Evolutionary conservation across 2,113 vertebrate species (phyloP), one percentile per base, ranked within the genome.

Genomic region (Oncorhynchus keta): DNA sequence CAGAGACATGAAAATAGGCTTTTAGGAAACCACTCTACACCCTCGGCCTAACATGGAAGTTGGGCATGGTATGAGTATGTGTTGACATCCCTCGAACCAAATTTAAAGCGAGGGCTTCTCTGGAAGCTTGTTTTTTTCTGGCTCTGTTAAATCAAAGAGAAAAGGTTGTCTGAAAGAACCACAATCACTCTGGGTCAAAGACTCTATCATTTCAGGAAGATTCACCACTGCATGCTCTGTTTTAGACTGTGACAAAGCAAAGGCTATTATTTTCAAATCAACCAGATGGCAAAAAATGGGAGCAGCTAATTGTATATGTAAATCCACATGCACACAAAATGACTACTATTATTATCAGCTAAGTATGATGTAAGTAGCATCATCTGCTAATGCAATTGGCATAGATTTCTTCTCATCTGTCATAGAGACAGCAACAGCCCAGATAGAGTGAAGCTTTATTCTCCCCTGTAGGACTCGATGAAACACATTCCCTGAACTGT

Each of bases 1-100:
- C 84, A 81, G 85, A 86, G 88, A 92, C 84, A 91, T 35, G 75
- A 82, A 87, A 86, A 90, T 89, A 81, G 87, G 86, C 90, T 91
- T 91, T 91, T 75, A 79, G 77, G 85, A 88, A 30, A 85, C 64
- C 72, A 30, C 73, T 28, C 78, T 49, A 59, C 55, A 79, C 45
- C 76, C 84, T 75, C 62, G 69, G 84, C 76, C 59, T 84, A 89
- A 90, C 85, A 86, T 32, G 45, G 79, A 72, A 82, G 66, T 70
- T 76, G 76, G 78, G 78, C 30, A 76, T 77, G 76, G 75, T 69
- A 69, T 35, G 68, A 76, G 35, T 67, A 26, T 28, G 24, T 45
- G 39, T 71, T 20, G 57, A 66, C 51, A 48, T 76, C 85, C 78
- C 80, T 79, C 78, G 24, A 87, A 88, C 78, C 80, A 70, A 20